Base-by-base conservation (phyloP, 2,797 vertebrate genomes). In the Acanthis flammea region DNA sequence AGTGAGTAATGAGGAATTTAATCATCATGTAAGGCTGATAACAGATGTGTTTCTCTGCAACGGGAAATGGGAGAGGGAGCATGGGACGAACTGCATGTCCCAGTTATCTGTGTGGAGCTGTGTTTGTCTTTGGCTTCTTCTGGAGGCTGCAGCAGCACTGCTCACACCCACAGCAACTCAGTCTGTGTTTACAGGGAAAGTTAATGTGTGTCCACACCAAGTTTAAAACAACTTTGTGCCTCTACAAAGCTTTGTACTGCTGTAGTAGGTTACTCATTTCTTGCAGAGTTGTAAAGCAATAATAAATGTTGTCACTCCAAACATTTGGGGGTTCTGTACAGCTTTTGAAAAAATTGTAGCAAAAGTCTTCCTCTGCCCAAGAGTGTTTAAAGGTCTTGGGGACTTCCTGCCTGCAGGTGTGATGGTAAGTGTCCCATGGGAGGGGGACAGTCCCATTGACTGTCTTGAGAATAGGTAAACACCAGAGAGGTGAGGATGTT, bases 91-190 rank as follows among this genome's bases (percentile, higher is more conserved):
- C 28, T 10, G 37, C 2, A 0, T 30, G 82, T 76, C 74, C 62
- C 13, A 8, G 44, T 31, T 61, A 7, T 6, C 74, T 7, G 9
- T 25, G 58, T 5, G 16, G 35, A 42, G 74, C 61, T 42, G 23
- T n/a, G 41, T 6, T 28, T 25, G 50, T n/a, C 76, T 58, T n/a
- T 4, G 3, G 23, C 35, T 25, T 72, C 48, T 42, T 23, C 53
- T 11, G 78, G 79, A 44, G 79, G 27, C 71, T 66, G 65, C 2
- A 2, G 55, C 6, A 44, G 55, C 62, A 7, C 31, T 0, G 0
- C 1, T 17, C 8, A 7, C 3, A 4, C 57, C 24, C 53, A 5
- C 39, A n/a, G 37, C 5, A 3, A 2, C 27, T 30, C 2, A 1
- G 7, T 1, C 31, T 10, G 28, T 37, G 7, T 67, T n/a, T 39